Evolutionary conservation across 2,888 invertebrate genomes (phyloP), one percentile per base, ranked within the genome.

Genomic region (Himalopsyche tibetana): DNA sequence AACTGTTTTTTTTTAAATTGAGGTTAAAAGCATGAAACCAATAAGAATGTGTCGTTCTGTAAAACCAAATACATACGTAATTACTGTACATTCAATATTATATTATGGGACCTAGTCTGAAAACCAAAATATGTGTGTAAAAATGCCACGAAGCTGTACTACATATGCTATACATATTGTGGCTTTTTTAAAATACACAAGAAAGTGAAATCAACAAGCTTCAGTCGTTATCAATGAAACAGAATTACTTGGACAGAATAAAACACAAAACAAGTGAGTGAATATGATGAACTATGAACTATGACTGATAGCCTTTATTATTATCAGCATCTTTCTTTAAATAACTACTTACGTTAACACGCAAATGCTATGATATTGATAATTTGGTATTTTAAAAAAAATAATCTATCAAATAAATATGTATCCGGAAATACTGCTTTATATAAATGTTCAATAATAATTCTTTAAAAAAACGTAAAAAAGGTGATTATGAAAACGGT

Each of bases 221-320:
- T 63, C 19, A 5, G 19, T 63, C 19, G 28, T 63, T 63, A 63
- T 63, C 63, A 63, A 63, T 63, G 63, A 63, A 63, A 19, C 63
- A 63, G 63, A 63, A 63, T 63, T 63, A 19, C 63, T 63, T 63
- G 63, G 63, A 63, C 63, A 63, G 5, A 63, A 19, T 28, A 63
- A 28, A 63, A 63, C 63, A 63, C 19, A 63, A 63, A 63, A 63
- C 19, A 63, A 63, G 63, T 63, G 63, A 63, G 63, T 63, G 63
- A 63, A 63, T 63, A n/a, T 19, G 63, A 63, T 63, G 63, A 63
- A 63, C 63, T 63, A 63, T 63, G 63, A 63, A 63, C 63, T 28
- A 63, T 63, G 63, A 19, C 63, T 63, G 63, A 63, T 63, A 63
- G 63, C 63, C 63, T 63, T 28, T 63, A 63, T 63, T 63, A 63